Evolutionary conservation across 2,888 invertebrate species (phyloP), one percentile per base, ranked within the genome.

Genomic region (Stenolophus ochropezus): DNA sequence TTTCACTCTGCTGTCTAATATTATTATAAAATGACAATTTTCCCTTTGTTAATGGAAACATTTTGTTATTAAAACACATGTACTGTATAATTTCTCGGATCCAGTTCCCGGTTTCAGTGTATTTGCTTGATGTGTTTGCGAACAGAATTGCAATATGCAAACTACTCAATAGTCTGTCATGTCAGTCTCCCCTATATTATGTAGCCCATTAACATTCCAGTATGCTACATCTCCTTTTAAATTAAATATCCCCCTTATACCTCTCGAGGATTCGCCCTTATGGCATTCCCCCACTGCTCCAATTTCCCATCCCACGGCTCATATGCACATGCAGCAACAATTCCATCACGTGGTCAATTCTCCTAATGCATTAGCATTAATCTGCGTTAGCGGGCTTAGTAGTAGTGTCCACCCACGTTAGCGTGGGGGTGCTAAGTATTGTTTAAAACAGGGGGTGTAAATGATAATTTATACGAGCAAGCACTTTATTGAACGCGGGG

Each of bases 291-390:
- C 11, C 33, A 4, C 33, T 11, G 2, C 33, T 42, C 6, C 33
- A 11, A 42, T 11, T 11, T 42, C 11, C 33, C 33, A 42, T 56
- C 18, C 20, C 56, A 20, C 20, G 6, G 51, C 53, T 25, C 18
- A 33, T 56, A 75, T 16, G 53, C 27, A 53, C 27, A 76, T 76
- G 76, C 27, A 76, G 18, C 56, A 20, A 33, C 76, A 49, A 49
- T 77, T 21, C 58, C 27, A 74, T 21, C 25, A 18, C 74, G 11
- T 71, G 79, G 69, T 79, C 79, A 79, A 79, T 79, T 53, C 79
- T 69, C 71, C 33, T 71, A 79, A 79, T 79, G 79, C 79, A 79
- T 79, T 79, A 79, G 79, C 79, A 79, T 79, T 79, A 79, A 79
- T 79, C 79, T 71, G 33, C 69, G 79, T 79, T 79, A 79, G 79